Evolutionary conservation across 2,113 vertebrate genomes (phyloP), one percentile per base, ranked within the genome.

Genomic region (Phylloscopus trochiloides): DNA sequence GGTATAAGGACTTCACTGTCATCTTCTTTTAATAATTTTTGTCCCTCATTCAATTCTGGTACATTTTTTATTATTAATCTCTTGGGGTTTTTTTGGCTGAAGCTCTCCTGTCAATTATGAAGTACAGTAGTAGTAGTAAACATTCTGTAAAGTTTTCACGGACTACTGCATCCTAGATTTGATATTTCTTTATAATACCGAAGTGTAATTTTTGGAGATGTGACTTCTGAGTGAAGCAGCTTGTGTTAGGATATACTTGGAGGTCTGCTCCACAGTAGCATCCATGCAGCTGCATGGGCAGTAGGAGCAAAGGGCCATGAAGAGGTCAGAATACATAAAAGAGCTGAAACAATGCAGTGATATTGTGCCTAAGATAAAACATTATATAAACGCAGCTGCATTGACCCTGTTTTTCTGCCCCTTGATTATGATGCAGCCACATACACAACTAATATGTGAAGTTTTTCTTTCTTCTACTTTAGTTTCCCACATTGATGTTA

Each of bases 31-130:
- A 79, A 62, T 54, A 72, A 43, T 83, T 82, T 40, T 51, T 90
- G 38, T 65, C 26, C 47, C 21, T 86, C 20, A 50, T 54, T 70
- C 4, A 5, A 52, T 83, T 87, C 40, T 61, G 11, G 4, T 55
- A 4, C 4, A 66, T 85, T 70, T 95, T 76, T 42, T 87, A 16
- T 76, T 82, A 45, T 54, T 91, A 79, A 38, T 28, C 17, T 58
- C 45, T 40, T 10, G 1, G 4, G 2, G 2, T 0, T 11, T 51
- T 94, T 61, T 63, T 68, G 50, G 12, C 34, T 85, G 40, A 31
- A 85, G 7, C 9, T 7, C 6, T 75, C 17, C 18, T 73, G 24
- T 73, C 70, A 62, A 3, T 36, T 32, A 65, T 8, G 7, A 50
- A 72, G 20, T 47, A 17, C 29, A 42, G 29, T 6, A 57, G 9